Conservation (phyloP, 1,140 invertebrate species). For the Lordiphosa collinella region DNA sequence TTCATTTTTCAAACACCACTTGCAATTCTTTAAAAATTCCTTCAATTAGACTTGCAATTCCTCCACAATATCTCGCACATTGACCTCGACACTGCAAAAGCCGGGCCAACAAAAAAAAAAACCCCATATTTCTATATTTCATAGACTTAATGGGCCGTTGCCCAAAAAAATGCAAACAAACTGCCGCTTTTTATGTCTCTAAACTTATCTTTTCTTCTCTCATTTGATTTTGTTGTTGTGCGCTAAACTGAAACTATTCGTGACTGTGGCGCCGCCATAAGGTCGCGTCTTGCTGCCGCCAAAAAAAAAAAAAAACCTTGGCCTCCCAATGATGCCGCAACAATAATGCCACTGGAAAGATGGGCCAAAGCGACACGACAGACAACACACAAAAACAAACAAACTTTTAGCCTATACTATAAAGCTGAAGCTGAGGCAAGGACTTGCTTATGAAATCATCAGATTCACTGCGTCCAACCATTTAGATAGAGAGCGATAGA, state of each 20-base stretch:
- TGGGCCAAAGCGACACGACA: conserved; percentile 34
- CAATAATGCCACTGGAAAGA: conserved; percentile 49
- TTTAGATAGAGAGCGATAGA: conserved; percentile 22
- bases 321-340: conserved; percentile 48
- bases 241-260: conserved; percentile 57
- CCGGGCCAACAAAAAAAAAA: not conserved
- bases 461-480: not conserved
- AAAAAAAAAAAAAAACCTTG: conserved; percentile 47
- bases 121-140: not conserved
- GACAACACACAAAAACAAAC: conserved; percentile 42
- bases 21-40: not conserved
- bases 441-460: conserved; percentile 15
- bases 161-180: conserved; percentile 12
- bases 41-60: not conserved
- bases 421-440: not conserved
- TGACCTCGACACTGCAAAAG: conserved; percentile 10
- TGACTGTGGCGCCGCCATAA: conserved; percentile 55
- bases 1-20: not conserved
- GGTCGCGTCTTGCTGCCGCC: conserved; percentile 69
- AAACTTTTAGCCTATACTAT: conserved; percentile 19
- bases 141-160: conserved; percentile 11
- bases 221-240: conserved; percentile 17
- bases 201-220: conserved; percentile 20
- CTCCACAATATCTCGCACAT: conserved; percentile 16
- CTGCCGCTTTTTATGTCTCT: conserved; percentile 23